phyloP scores from a whole-genome alignment of 2,797 vertebrate species.

The Lepilemur septentrionalis region DNA sequence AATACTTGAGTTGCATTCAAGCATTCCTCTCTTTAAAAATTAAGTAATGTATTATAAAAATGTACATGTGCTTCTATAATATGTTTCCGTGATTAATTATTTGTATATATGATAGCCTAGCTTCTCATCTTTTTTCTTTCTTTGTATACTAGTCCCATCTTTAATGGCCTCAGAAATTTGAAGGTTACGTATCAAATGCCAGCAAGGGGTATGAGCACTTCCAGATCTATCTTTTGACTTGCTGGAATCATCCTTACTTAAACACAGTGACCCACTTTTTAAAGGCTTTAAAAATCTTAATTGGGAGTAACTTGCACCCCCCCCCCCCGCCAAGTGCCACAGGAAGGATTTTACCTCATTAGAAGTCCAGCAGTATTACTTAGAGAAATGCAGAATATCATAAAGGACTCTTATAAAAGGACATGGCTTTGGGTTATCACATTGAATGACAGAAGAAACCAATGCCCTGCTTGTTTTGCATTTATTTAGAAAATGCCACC shows the following conservation, averaged over 20 bases:
- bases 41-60: background rate
- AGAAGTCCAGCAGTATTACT: conserved; percentile 1
- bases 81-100: background rate
- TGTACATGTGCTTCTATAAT: background rate
- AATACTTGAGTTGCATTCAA: background rate
- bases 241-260: conserved; percentile 30
- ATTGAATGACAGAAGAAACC: background rate
- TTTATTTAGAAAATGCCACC: conserved; percentile 49
- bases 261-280: conserved; percentile 48
- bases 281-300: conserved; percentile 45
- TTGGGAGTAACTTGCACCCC: conserved; percentile 1
- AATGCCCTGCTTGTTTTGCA: background rate
- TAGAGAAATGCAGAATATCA: background rate
- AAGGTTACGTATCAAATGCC: background rate
- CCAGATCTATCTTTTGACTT: conserved; percentile 32
- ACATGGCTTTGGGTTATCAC: background rate
- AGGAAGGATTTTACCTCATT: conserved; percentile 45
- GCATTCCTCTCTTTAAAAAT: background rate
- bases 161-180: conserved; percentile 14
- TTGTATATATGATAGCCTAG: background rate
- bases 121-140: background rate
- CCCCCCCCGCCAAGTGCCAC: background rate
- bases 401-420: background rate
- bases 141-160: background rate
- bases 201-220: background rate